These are phyloP conservation scores for Rhopilema esculentum DNA, from an alignment of 30 jellyfish, hydroid and myxozoan genomes.

Conservation along the genomic window DNA sequence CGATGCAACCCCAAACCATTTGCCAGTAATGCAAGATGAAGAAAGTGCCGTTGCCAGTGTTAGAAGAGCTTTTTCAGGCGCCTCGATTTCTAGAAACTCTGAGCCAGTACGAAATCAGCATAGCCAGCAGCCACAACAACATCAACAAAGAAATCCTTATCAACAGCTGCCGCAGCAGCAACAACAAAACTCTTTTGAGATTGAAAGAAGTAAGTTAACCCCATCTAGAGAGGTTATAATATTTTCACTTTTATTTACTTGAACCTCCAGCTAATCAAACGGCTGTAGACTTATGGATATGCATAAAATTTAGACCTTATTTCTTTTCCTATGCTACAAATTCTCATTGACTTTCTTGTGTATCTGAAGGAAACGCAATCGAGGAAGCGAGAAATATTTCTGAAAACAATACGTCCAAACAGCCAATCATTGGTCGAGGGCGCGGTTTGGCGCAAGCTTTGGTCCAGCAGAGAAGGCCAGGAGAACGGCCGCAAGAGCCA, in stretches of 20 bases:
- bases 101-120: neutral
- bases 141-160: neutral
- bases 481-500: slow-evolving; percentile 47
- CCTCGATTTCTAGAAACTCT: neutral
- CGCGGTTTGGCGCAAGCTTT: slow-evolving; percentile 26
- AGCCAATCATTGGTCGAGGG: slow-evolving; percentile 25
- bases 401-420: neutral
- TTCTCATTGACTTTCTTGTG: neutral
- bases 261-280: no score
- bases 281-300: no score
- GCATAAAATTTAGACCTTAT: neutral
- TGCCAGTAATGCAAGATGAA: slow-evolving; percentile 38
- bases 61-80: neutral
- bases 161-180: slow-evolving; percentile 26
- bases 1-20: slow-evolving; percentile 48
- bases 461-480: slow-evolving; percentile 50
- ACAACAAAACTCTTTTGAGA: neutral
- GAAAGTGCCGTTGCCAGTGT: neutral
- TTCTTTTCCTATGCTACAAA: neutral
- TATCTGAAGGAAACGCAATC: neutral
- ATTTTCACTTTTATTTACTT: no score
- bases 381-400: neutral
- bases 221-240: neutral
- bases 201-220: neutral
- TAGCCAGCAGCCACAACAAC: slow-evolving; percentile 14